Conservation (phyloP, 2,888 invertebrate genomes). For the Conistra vaccinii region DNA sequence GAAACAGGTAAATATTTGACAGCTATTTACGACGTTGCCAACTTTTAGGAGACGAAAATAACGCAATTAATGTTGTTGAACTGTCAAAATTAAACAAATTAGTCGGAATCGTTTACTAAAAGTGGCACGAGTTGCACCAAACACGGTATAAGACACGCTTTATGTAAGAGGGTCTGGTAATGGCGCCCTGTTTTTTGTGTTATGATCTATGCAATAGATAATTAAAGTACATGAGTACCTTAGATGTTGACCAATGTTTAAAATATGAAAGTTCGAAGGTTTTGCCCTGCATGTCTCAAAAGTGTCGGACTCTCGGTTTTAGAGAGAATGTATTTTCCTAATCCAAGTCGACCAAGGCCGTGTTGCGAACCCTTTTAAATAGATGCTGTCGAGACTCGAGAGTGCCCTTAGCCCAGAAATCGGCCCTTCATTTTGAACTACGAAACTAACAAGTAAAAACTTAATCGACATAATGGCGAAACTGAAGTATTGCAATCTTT, state of each 20-base stretch:
- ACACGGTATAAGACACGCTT: no score
- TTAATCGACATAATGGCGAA: conserved; percentile 6
- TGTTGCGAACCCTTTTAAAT: conserved; percentile 7
- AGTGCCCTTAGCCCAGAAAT: conserved; percentile 33
- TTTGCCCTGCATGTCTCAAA: neutral
- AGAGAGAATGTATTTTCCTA: conserved; percentile 36
- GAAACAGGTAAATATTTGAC: no score
- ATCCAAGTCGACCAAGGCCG: conserved; percentile 27
- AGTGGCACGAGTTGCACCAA: no score
- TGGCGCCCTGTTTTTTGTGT: neutral
- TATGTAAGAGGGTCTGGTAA: neutral
- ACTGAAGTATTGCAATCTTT: conserved; percentile 10
- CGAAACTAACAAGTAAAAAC: conserved; percentile 5
- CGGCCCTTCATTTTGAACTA: conserved; percentile 23
- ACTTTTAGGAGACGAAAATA: no score
- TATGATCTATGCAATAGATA: neutral
- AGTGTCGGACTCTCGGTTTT: neutral
- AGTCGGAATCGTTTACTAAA: no score
- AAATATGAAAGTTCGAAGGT: neutral
- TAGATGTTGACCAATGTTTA: neutral
- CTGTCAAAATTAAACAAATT: no score
- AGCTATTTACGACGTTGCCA: no score
- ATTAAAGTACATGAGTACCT: neutral
- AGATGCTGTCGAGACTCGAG: conserved; percentile 14
- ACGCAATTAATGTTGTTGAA: no score